Evolutionary conservation across 37 sponge, comb jelly and placozoan species (phyloP), one percentile per base, ranked within the genome.

Genomic region (Halichondria panicea): DNA sequence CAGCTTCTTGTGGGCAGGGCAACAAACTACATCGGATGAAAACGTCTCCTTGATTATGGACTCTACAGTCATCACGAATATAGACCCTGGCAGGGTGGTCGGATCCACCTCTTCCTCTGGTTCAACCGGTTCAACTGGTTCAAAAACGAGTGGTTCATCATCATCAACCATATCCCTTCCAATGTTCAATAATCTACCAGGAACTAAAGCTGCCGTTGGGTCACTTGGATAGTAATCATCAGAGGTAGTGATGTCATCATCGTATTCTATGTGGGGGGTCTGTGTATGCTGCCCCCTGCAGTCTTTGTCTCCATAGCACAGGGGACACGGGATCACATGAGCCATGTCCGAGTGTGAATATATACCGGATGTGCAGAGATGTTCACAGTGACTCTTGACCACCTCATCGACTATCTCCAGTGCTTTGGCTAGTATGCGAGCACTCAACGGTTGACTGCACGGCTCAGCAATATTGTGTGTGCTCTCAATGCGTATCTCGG

Each of bases 371-470:
- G 37, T 60, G 13, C 75, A 52, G 25, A 86, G 59, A 28, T 66
- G 59, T 40, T 79, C 81, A 55, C 81, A 86, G 75, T 86, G 87
- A 59, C 65, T 80, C 72, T 86, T 79, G n/a, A 86, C 52, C 6
- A 86, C 80, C 40, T 86, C 87, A 24, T 86, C 87, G 22, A 86
- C 35, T 1, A 79, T 60, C 80, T 79, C 80, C 30, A 79, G 60
- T 22, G 70, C 80, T 37, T 79, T 79, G 33, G 75, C 74, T 15
- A 86, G 62, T 13, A 86, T 73, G 55, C 61, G 63, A 12, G 70
- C 48, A 65, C 75, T 66, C 63, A 67, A 12, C 2, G 67, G 41
- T 3, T 48, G 66, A 1, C 19, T 1, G 13, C 45, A 32, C 34
- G 19, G 30, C 8, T 44, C 48, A 18, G 52, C 52, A 48, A 11